Percentiles rank a stretch among this genome's conserved stretches.
These are phyloP conservation scores for Buphagus erythrorhynchus DNA, from an alignment of 2,797 vertebrate genomes.

Conservation along the genomic window DNA sequence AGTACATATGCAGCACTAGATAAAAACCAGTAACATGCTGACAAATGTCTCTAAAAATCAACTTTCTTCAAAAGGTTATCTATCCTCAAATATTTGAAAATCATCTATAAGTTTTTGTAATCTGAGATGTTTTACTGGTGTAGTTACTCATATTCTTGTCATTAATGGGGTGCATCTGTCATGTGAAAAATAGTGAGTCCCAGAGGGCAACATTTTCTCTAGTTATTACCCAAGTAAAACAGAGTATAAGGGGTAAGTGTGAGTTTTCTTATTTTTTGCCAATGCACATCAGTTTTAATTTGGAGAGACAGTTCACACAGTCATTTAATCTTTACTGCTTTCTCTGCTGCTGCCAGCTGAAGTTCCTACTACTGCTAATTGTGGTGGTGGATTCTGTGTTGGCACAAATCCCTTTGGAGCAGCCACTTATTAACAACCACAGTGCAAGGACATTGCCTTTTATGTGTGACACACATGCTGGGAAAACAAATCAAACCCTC, in stretches of 20 bases:
- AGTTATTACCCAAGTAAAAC: not conserved
- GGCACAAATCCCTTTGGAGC: slow-evolving; percentile 35
- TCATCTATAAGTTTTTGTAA: not conserved
- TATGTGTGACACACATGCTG: not conserved
- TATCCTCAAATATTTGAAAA: not conserved
- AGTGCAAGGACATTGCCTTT: slow-evolving; percentile 10
- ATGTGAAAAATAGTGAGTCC: not conserved
- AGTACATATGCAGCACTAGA: not conserved
- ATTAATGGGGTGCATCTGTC: not conserved
- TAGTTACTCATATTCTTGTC: not conserved
- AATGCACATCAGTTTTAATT: not conserved
- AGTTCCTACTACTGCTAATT: slow-evolving; percentile 9
- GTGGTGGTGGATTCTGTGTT: slow-evolving; percentile 23
- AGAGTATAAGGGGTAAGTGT: not conserved
- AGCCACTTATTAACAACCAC: not conserved
- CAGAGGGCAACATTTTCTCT: not conserved
- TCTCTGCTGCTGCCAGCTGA: slow-evolving; percentile 5
- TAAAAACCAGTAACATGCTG: not conserved
- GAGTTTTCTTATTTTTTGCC: not conserved
- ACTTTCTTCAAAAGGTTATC: not conserved
- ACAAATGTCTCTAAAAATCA: not conserved
- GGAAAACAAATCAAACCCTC: slow-evolving; percentile 22
- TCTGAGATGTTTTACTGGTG: not conserved
- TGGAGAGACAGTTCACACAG: not conserved
- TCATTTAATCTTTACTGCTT: not conserved